Base-by-base conservation (phyloP, 1,140 invertebrate genomes). In the Drosophila rufa region DNA sequence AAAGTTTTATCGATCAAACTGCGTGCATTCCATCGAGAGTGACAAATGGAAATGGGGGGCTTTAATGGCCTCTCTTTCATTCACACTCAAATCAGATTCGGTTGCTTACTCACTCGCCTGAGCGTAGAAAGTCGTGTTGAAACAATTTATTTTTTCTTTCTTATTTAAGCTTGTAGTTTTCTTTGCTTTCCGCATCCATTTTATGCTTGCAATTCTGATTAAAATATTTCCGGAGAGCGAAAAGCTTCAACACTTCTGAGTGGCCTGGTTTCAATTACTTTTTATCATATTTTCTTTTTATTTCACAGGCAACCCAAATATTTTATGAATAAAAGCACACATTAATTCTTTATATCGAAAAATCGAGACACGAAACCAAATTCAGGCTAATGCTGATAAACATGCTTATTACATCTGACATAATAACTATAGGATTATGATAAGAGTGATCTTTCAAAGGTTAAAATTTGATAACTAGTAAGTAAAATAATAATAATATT, bases 1-100 rank as follows among this genome's bases (percentile, higher is more conserved):
- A 76, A 77, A 77, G 71, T 67, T 77, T 59, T 77, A 77, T 77
- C 75, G 75, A 77, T 77, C 75, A 77, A 77, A 77, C 75, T 76
- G 55, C 62, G 51, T 67, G 71, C 40, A 70, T 75, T 74, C 30
- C 46, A 74, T 75, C 38, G 48, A 74, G 46, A 74, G 48, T 71
- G 59, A 62, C 65, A 57, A 62, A 51, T 64, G 69, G 48, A 64
- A 75, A 55, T 55, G 33, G 42, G 17, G 30, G 40, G 47, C 43
- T 38, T 55, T 55, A 55, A 55, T 55, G 58, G 68, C 67, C 42
- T 36, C 14, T 25, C 61, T 19, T 30, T 40, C 27, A 7, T 33
- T 33, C 36, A 17, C 43, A 50, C 58, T 50, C 8, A 19, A 15
- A 57, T 33, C 27, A 55, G 27, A 33, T 38, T 50, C 17, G 17